A percentile compares a stretch with the other conserved stretches of the same genome.
phyloP scores from a whole-genome alignment of 2,113 vertebrate genomes.

The Gobio gobio region DNA sequence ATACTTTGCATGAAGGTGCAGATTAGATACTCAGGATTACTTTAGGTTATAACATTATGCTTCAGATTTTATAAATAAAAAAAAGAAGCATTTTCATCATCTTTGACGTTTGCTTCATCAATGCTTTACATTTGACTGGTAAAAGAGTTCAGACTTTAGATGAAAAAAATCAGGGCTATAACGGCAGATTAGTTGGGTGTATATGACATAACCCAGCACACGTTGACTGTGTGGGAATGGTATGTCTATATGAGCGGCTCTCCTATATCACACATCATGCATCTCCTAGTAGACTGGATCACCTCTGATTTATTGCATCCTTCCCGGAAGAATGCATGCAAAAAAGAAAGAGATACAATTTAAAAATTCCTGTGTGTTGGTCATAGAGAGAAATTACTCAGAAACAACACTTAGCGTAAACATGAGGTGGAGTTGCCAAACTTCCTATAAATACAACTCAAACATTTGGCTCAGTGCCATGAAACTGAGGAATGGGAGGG shows the following conservation, averaged over 20 bases:
- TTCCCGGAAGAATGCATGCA: not conserved
- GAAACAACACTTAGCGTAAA: constrained; percentile 1
- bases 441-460: not conserved
- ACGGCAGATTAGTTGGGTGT: not conserved
- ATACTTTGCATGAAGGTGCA: not conserved
- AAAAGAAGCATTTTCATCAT: not conserved
- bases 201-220: constrained; percentile 10
- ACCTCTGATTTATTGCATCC: constrained; percentile 24
- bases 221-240: constrained; percentile 27
- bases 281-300: constrained; percentile 1
- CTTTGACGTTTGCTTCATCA: not conserved
- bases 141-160: not conserved
- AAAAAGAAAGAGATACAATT: not conserved
- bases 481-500: not conserved
- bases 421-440: not conserved
- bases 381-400: not conserved
- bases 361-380: constrained; percentile 3
- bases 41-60: not conserved
- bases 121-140: not conserved
- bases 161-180: not conserved
- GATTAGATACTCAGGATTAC: not conserved
- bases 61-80: not conserved
- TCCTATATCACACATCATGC: constrained; percentile 18
- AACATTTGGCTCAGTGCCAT: not conserved
- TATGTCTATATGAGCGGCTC: not conserved